phyloP scores from a whole-genome alignment of 2,888 invertebrate genomes.

The Agrenia bidenticulata region DNA sequence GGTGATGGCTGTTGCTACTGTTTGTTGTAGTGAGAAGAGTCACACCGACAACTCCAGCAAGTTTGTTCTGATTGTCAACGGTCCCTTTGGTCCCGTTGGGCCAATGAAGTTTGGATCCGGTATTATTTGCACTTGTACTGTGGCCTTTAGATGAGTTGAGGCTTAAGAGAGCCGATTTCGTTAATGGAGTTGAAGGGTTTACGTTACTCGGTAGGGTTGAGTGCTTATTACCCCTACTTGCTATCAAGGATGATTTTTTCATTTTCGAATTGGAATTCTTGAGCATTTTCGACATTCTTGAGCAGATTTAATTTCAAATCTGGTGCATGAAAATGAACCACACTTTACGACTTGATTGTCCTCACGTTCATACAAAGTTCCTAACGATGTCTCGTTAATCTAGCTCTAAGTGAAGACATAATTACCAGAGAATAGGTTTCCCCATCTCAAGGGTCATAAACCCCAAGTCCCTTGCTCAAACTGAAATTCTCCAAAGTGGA shows the following conservation, averaged over 20 bases:
- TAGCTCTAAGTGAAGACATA: too few relatives aligned
- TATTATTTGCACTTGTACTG: neutral
- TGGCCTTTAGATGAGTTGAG: neutral
- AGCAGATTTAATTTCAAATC: too few relatives aligned
- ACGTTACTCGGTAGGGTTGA: neutral
- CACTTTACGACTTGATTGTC: too few relatives aligned
- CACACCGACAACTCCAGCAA: neutral
- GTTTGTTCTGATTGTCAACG: neutral
- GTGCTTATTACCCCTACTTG: neutral
- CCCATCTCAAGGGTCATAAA: too few relatives aligned
- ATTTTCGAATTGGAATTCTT: conserved; percentile 5
- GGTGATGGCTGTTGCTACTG: conserved; percentile 10
- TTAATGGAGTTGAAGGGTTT: neutral
- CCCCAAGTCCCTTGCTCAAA: too few relatives aligned
- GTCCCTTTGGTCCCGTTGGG: neutral
- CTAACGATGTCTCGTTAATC: too few relatives aligned
- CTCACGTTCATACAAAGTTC: too few relatives aligned
- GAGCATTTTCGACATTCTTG: conserved; percentile 10
- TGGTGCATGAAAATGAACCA: too few relatives aligned
- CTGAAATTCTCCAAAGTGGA: too few relatives aligned
- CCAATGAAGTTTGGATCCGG: neutral
- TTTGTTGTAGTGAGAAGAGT: conserved; percentile 1
- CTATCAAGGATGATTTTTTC: neutral
- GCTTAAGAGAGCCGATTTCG: neutral
- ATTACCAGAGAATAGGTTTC: too few relatives aligned